Evolutionary conservation across 2,888 invertebrate genomes (phyloP), one percentile per base, ranked within the genome.

Genomic region (Philereme vetulata): DNA sequence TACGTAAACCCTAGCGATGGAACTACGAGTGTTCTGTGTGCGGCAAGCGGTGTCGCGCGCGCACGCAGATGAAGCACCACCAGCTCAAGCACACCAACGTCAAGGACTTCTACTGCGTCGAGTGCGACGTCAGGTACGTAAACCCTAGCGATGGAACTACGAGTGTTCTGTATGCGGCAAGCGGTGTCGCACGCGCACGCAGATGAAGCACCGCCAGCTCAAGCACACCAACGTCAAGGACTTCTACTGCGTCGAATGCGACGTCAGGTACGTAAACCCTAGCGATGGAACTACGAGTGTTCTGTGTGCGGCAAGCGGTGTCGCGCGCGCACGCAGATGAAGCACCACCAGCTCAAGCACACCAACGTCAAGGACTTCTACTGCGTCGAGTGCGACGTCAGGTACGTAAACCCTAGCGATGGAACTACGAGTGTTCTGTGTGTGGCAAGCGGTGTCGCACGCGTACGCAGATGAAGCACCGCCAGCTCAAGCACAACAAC

Each of bases 251-350:
- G 68, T 67, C 4, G 76, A 78, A 55, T 78, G 75, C 5, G 77
- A 79, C 36, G 74, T 75, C 34, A 72, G 74, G 73, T 78, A 9
- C 5, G 35, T 6, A n/a, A 35, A 8, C n/a, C n/a, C n/a, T n/a
- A n/a, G n/a, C n/a, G n/a, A n/a, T n/a, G n/a, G 68, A 87, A 91
- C 66, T 90, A 89, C 70, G 81, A 80, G 56, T 91, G 92, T 55
- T 66, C 75, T 0, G 65, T 74, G 5, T 92, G 92, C 71, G 81
- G 79, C 4, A 81, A 80, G 51, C 70, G 78, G 6, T 90, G 90
- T 69, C 72, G 91, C 0, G 91, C 91, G 0, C 67, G 90, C 0
- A 86, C 87, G 0, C 91, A 91, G 65, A 81, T 88, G 40, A 86
- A 88, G 3, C 79, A 84, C 5, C 92, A 92, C 56, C 88, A 88